Percentiles rank a stretch among this genome's conserved stretches.
These are phyloP conservation scores for Andrena dorsata DNA, from an alignment of 2,888 invertebrate genomes.

Conservation along the genomic window DNA sequence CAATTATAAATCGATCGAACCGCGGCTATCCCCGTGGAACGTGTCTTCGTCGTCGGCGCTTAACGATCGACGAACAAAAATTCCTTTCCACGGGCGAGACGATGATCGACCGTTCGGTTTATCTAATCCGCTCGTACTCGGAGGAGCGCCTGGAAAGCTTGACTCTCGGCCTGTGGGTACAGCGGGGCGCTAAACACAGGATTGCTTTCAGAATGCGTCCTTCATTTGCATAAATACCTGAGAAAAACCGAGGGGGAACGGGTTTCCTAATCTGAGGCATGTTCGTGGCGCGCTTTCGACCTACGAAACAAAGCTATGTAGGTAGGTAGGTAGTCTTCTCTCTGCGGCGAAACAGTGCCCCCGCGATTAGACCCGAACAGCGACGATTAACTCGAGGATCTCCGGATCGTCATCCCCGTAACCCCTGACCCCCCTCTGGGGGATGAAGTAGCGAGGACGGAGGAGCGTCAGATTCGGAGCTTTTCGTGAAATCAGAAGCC, in stretches of 20 bases:
- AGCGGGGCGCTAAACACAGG: slow-evolving; percentile 55
- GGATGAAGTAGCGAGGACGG: slow-evolving; percentile 9
- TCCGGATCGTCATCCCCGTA: slow-evolving; percentile 18
- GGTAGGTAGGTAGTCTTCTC: slow-evolving; percentile 21
- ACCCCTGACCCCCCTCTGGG: slow-evolving; percentile 31
- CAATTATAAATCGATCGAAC: slow-evolving; percentile 62
- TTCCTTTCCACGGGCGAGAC: not conserved
- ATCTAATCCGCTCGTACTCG: slow-evolving; percentile 42
- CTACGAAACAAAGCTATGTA: slow-evolving; percentile 20
- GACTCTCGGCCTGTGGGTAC: slow-evolving; percentile 14
- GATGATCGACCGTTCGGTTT: slow-evolving; percentile 12
- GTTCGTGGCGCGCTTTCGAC: slow-evolving; percentile 37
- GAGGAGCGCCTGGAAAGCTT: slow-evolving; percentile 38
- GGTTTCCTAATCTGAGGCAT: slow-evolving; percentile 61
- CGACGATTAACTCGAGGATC: slow-evolving; percentile 42
- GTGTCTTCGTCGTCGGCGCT: slow-evolving; percentile 1
- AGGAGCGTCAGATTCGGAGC: slow-evolving; percentile 28
- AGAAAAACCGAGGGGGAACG: slow-evolving; percentile 53
- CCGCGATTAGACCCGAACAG: slow-evolving; percentile 38
- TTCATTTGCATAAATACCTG: slow-evolving; percentile 61
- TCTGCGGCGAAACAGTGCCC: slow-evolving; percentile 15
- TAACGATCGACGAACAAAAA: slow-evolving; percentile 2
- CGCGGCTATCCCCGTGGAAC: slow-evolving; percentile 3
- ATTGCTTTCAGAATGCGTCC: slow-evolving; percentile 57
- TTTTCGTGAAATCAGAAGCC: slow-evolving; percentile 57